A percentile compares a stretch with the other conserved stretches of the same genome.
Conservation (phyloP, 2,797 vertebrate species). For the Ataeniobius toweri region DNA sequence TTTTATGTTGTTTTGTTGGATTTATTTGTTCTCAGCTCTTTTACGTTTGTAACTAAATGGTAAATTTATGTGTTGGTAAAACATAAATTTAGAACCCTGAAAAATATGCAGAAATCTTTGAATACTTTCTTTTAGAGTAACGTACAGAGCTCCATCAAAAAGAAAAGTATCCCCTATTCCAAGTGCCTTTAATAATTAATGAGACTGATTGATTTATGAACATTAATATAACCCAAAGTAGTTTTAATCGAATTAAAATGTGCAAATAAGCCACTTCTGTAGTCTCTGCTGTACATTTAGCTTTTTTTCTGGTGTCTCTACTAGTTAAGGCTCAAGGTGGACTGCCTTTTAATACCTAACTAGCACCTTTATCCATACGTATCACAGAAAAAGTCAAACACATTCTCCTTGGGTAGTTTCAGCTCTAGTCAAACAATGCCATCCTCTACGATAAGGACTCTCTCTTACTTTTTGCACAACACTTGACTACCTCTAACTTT, state of each 20-base stretch:
- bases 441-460: constrained; percentile 9
- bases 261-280: background rate
- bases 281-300: background rate
- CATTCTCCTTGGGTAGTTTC: background rate
- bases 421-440: background rate
- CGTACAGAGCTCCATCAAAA: background rate
- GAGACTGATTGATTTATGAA: constrained; percentile 3
- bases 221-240: background rate
- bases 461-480: constrained; percentile 27
- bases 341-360: background rate
- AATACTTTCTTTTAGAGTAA: background rate
- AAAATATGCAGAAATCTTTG: background rate
- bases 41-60: background rate
- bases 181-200: background rate
- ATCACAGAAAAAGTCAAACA: constrained; percentile 18
- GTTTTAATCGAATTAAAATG: constrained; percentile 3
- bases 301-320: background rate
- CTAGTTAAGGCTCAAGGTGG: background rate
- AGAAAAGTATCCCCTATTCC: background rate
- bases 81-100: background rate
- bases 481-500: constrained; percentile 52
- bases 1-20: background rate
- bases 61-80: background rate
- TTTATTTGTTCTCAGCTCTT: background rate
- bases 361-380: constrained; percentile 20